phyloP scores from a whole-genome alignment of 2,113 vertebrate species.

The Regulus satrapa region DNA sequence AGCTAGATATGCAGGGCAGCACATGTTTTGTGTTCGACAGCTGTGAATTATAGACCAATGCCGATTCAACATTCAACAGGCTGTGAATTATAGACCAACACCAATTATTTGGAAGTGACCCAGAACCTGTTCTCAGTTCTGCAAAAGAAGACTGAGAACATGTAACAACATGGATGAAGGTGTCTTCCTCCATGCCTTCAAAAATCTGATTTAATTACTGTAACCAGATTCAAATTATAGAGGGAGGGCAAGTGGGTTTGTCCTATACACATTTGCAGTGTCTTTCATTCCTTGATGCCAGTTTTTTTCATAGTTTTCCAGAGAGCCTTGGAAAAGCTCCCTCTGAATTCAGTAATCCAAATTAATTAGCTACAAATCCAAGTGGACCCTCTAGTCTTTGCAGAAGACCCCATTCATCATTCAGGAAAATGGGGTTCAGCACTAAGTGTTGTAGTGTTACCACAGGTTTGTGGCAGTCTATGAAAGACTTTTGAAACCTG shows the following conservation, averaged over 20 bases:
- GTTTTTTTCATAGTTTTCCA: neutral
- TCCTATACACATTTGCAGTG: neutral
- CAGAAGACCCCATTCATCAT: neutral
- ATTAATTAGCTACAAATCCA: neutral
- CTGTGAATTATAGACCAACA: neutral
- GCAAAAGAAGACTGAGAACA: neutral
- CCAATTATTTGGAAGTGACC: neutral
- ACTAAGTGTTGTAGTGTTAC: neutral
- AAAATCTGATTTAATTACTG: neutral
- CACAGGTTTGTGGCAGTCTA: neutral
- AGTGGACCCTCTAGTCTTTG: neutral
- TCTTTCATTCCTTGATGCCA: neutral
- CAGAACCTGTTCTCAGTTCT: neutral
- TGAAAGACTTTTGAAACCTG: neutral
- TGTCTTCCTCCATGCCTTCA: neutral
- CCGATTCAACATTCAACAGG: too few relatives aligned
- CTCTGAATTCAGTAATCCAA: neutral
- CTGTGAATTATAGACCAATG: too few relatives aligned
- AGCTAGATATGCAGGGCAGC: neutral
- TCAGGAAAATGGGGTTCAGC: rapidly evolving
- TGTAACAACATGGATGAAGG: too few relatives aligned
- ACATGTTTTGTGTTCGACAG: neutral
- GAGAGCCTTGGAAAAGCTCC: neutral
- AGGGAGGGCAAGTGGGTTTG: rapidly evolving
- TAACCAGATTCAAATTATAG: neutral